Evolutionary conservation across 1,140 invertebrate genomes (phyloP), one percentile per base, ranked within the genome.

Genomic region (Pachypsylla venusta): DNA sequence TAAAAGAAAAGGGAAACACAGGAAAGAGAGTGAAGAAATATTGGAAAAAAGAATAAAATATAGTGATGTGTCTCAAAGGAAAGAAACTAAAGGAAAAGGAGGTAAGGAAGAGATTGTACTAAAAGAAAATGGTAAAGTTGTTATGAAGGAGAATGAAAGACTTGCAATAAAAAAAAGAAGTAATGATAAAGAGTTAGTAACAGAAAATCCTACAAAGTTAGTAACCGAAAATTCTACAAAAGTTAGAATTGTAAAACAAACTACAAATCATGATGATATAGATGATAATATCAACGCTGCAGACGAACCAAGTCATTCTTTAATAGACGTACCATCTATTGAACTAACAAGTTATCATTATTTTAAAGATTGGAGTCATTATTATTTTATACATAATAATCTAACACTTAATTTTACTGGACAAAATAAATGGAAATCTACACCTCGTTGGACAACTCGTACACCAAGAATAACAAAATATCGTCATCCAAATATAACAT

Each of bases 321-420:
- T 48, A n/a, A 19, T 22, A 22, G 42, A 48, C 22, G 42, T 48
- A 5, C 42, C 42, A 5, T 48, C 42, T 48, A n/a, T 19, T 48
- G 42, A 48, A 48, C 42, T 48, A 7, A 48, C 42, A 19, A 48
- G 42, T 48, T 48, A 22, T n/a, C 42, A 48, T 19, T 48, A 48
- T n/a, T 48, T n/a, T n/a, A 48, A 48, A n/a, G 42, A 48, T n/a
- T 48, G 42, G 42, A 48, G 42, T 48, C 16, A 19, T 7, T n/a
- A 10, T 19, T 48, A 48, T n/a, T 48, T 48, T n/a, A 48, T 48
- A 22, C 42, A 48, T 48, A n/a, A n/a, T 4, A 48, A 48, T 22
- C 4, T 48, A 3, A 35, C 10, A 12, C 5, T 5, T 4, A 48
- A 48, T 22, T 19, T 48, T n/a, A 5, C 42, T 4, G 22, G n/a